Evolutionary conservation across 2,888 invertebrate species (phyloP).

Genomic region (Himalopsyche anomala): DNA sequence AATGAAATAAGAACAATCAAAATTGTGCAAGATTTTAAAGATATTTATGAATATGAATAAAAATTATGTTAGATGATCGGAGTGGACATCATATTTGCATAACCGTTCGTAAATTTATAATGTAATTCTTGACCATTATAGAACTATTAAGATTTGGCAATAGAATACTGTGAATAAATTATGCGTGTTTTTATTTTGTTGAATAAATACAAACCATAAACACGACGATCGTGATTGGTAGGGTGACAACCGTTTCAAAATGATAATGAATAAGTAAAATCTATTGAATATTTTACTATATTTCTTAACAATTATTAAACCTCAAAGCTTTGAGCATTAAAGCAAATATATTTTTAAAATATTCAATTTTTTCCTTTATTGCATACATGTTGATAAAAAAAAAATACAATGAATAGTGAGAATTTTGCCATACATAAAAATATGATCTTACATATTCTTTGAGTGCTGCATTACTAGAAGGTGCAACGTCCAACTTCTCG

Average conservation of each 20-base stretch:
- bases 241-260: background rate
- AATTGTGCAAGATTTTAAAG: conserved; percentile 2
- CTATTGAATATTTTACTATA: too few species aligned
- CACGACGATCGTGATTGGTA: background rate
- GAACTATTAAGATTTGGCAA: conserved; percentile 24
- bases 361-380: too few species aligned
- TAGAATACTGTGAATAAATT: background rate
- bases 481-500: too few species aligned
- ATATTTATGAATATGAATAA: conserved; percentile 16
- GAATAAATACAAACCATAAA: background rate
- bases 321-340: too few species aligned
- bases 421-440: too few species aligned
- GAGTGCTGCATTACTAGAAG: too few species aligned
- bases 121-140: conserved; percentile 16
- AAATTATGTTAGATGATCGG: background rate
- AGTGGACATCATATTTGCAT: conserved; percentile 11
- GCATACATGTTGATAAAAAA: too few species aligned
- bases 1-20: conserved; percentile 26
- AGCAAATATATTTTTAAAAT: too few species aligned
- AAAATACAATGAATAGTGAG: too few species aligned
- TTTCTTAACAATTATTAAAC: too few species aligned
- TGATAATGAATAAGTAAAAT: too few species aligned
- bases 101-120: background rate
- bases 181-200: conserved; percentile 8
- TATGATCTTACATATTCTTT: too few species aligned